These are phyloP conservation scores for Hydriomena furcata DNA, from an alignment of 2,888 invertebrate species.

Conservation along the genomic window DNA sequence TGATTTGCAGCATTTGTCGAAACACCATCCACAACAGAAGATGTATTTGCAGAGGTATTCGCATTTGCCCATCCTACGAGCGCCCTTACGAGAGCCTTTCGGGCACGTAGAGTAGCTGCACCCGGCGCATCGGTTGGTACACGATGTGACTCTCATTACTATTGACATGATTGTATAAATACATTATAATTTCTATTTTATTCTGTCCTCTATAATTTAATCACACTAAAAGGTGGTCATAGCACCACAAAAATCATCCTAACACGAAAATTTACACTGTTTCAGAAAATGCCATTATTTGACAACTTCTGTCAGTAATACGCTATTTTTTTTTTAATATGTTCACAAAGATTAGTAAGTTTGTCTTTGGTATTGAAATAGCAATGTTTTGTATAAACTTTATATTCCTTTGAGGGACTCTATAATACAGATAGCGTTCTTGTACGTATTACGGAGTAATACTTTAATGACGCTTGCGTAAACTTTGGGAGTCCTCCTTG, in stretches of 20 bases:
- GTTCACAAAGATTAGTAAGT: not conserved
- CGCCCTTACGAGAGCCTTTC: constrained; percentile 2
- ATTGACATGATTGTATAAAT: constrained; percentile 20
- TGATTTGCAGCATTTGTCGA: not conserved
- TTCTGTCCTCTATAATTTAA: constrained; percentile 6
- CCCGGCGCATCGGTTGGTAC: constrained; percentile 16
- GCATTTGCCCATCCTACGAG: constrained; percentile 10
- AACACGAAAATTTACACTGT: constrained; percentile 12
- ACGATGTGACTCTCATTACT: constrained; percentile 17
- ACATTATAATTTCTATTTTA: constrained; percentile 28
- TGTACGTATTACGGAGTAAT: constrained; percentile 53
- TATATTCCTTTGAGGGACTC: constrained; percentile 33
- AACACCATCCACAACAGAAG: constrained; percentile 29
- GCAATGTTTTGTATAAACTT: not conserved
- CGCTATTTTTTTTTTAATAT: constrained; percentile 2
- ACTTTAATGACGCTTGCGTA: constrained; percentile 50
- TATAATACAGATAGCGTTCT: constrained; percentile 45
- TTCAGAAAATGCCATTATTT: constrained; percentile 7
- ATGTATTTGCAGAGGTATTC: constrained; percentile 26
- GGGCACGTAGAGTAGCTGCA: constrained; percentile 14
- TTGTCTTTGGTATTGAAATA: constrained; percentile 7
- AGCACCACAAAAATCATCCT: not conserved
- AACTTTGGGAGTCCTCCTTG: constrained; percentile 43
- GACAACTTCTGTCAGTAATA: constrained; percentile 14
- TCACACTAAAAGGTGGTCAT: constrained; percentile 14